Base-by-base conservation (phyloP, 2,888 invertebrate genomes). In the Chloromyia formosa region DNA sequence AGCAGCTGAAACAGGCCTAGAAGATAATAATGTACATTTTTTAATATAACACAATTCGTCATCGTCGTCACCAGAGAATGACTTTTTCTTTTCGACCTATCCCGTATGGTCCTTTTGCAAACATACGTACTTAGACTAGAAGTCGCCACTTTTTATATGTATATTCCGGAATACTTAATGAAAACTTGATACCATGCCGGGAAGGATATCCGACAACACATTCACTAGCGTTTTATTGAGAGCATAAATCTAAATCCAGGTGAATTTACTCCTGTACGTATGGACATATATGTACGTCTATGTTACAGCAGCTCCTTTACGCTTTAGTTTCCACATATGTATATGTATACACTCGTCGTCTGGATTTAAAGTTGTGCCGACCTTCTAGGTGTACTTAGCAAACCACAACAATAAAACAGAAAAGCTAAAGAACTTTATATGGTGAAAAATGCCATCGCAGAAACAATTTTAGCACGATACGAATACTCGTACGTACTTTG, bases 161-260 rank as follows among this genome's bases (percentile, higher is more conserved):
- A 60, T 23, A 22, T 7, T 23, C 60, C 60, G n/a, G 60, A 60
- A 60, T 60, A 60, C 23, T 22, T 23, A 60, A 60, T 60, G 60
- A 60, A 60, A 23, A 60, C 22, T 60, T 60, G 23, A 60, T 60
- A 14, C 60, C 60, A 60, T 60, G 27, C 60, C 20, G 23, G 23
- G 60, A 60, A 60, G 60, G 60, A 60, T 60, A 60, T 60, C 60
- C 60, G 60, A 60, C 22, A 60, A 60, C 60, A 60, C 23, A 23
- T 60, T 23, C 60, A 23, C 23, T 60, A 23, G 60, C 60, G 23
- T 60, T 60, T 14, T 60, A 60, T 23, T 60, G 5, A 23, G 60
- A 9, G 20, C 18, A 18, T 56, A 56, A 60, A 60, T 60, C 22
- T 60, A 60, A 60, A 60, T 60, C 60, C 60, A 60, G 60, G 23